These are phyloP conservation scores for Drosophila nebulosa DNA, from an alignment of 1,140 invertebrate genomes.

Conservation along the genomic window DNA sequence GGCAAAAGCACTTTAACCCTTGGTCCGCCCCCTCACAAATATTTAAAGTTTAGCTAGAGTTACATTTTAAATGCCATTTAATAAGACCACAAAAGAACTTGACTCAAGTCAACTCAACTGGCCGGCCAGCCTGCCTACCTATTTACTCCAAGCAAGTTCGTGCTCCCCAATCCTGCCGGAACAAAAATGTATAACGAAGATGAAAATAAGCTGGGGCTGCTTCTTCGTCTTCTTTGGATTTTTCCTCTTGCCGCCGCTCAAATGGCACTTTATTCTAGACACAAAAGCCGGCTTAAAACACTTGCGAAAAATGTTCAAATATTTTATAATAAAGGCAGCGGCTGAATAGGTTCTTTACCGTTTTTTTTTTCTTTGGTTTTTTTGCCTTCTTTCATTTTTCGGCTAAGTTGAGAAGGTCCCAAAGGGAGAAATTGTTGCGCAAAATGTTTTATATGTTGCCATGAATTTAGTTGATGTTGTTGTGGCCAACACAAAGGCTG, in stretches of 20 bases:
- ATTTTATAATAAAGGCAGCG: slow-evolving; percentile 73
- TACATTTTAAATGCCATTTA: slow-evolving; percentile 74
- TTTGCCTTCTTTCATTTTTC: background rate
- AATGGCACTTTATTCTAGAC: slow-evolving; percentile 74
- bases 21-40: slow-evolving; percentile 21
- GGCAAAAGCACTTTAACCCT: background rate
- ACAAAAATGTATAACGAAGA: background rate
- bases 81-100: slow-evolving; percentile 76
- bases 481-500: slow-evolving; percentile 6
- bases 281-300: slow-evolving; percentile 77
- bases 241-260: slow-evolving; percentile 39
- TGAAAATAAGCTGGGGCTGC: slow-evolving; percentile 42
- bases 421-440: slow-evolving; percentile 62
- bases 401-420: slow-evolving; percentile 34
- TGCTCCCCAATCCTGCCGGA: no score
- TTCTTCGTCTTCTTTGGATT: slow-evolving; percentile 38
- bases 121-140: slow-evolving; percentile 6
- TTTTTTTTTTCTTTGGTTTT: background rate
- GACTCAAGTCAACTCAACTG: slow-evolving; percentile 22
- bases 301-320: slow-evolving; percentile 77
- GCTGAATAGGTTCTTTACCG: slow-evolving; percentile 53
- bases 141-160: no score
- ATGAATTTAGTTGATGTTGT: slow-evolving; percentile 68
- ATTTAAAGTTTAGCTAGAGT: slow-evolving; percentile 67
- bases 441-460: slow-evolving; percentile 78